Conservation (phyloP, 2,797 vertebrate genomes). For the Rachycentron canadum region DNA sequence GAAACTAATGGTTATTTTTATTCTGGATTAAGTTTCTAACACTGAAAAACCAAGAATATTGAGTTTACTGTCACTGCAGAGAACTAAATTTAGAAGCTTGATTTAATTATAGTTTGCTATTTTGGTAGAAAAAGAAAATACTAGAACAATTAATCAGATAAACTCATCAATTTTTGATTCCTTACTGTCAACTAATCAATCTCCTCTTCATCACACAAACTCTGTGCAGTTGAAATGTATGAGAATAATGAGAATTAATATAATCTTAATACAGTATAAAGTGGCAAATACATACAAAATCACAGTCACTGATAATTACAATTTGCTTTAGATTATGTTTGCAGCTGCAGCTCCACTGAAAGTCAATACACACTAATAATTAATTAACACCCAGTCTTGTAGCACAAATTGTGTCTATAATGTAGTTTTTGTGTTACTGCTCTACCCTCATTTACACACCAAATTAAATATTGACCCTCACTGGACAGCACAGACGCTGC, state of each 20-base stretch:
- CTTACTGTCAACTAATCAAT: no score
- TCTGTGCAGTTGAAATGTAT: neutral
- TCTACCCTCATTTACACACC: slow-evolving; percentile 16
- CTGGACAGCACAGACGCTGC: slow-evolving; percentile 48
- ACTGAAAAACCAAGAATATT: neutral
- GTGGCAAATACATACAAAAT: neutral
- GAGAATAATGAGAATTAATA: no score
- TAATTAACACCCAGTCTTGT: neutral
- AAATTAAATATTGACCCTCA: slow-evolving; percentile 27
- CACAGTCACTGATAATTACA: no score
- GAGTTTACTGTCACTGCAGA: neutral
- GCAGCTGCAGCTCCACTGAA: no score
- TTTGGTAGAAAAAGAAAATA: no score
- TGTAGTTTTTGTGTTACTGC: neutral
- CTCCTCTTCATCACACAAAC: no score
- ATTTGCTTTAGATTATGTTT: no score
- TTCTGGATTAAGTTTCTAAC: neutral
- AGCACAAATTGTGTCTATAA: neutral
- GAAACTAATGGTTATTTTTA: no score
- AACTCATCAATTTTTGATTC: no score
- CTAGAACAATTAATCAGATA: no score
- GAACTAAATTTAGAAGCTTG: neutral
- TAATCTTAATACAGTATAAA: neutral
- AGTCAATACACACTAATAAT: no score
- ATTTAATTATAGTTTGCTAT: no score